Conservation (phyloP, 1,140 invertebrate species). For the Cydia strobilella region DNA sequence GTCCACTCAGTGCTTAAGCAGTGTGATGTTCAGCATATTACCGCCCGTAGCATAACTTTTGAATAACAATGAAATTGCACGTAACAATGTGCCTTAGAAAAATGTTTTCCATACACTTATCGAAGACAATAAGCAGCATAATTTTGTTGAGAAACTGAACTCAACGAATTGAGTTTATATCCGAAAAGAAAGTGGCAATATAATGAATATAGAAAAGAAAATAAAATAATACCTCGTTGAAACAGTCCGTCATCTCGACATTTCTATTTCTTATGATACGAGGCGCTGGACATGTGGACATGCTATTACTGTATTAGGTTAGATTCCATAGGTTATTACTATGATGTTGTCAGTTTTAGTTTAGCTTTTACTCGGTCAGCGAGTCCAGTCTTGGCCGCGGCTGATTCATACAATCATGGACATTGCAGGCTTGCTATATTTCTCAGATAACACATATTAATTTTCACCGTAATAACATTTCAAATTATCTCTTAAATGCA, state of each 20-base stretch:
- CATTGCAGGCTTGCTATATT: background rate
- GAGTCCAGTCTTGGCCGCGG: background rate
- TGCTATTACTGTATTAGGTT: slow-evolving; percentile 8
- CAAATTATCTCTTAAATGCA: background rate
- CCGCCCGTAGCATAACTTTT: slow-evolving; percentile 19
- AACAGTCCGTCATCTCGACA: slow-evolving; percentile 28
- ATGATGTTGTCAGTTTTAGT: slow-evolving; percentile 20
- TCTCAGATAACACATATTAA: slow-evolving; percentile 26
- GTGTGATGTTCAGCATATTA: slow-evolving; percentile 17
- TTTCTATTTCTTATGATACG: slow-evolving; percentile 21
- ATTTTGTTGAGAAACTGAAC: slow-evolving; percentile 29
- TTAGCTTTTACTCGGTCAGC: slow-evolving; percentile 14
- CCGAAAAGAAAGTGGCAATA: slow-evolving; percentile 37
- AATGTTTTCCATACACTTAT: slow-evolving; percentile 31
- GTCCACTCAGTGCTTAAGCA: background rate
- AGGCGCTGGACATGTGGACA: background rate
- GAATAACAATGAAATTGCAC: slow-evolving; percentile 33
- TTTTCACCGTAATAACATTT: background rate
- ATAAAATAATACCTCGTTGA: slow-evolving; percentile 29
- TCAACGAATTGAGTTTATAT: slow-evolving; percentile 29
- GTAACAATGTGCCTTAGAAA: slow-evolving; percentile 29
- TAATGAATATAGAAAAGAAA: slow-evolving; percentile 38
- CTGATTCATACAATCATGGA: slow-evolving; percentile 22
- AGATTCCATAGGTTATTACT: slow-evolving; percentile 22
- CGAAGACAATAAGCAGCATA: slow-evolving; percentile 31